Conservation (phyloP, 2,888 invertebrate genomes). For the Parasteatoda lunata region DNA sequence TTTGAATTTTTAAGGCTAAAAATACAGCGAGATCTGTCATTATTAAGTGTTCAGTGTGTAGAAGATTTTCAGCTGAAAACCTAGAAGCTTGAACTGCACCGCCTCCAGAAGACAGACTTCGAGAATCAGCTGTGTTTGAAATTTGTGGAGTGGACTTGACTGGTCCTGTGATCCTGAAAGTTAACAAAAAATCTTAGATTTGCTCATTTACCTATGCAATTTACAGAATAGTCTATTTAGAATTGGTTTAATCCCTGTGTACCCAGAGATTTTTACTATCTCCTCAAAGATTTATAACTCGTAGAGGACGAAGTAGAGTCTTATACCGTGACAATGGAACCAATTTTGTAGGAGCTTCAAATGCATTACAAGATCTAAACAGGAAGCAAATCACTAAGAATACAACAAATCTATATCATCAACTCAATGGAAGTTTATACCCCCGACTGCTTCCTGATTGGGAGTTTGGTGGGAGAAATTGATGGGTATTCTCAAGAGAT, state of each 20-base stretch:
- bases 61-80: constrained; percentile 18
- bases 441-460: background rate
- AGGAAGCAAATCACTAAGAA: background rate
- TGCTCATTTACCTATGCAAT: background rate
- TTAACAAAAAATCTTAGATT: background rate
- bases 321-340: background rate
- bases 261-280: background rate
- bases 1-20: constrained; percentile 25
- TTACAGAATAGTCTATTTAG: background rate
- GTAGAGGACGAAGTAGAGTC: background rate
- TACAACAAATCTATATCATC: background rate
- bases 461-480: background rate
- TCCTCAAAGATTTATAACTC: background rate
- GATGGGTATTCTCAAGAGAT: background rate
- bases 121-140: constrained; percentile 24
- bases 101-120: background rate
- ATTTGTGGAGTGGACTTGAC: background rate
- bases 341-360: background rate
- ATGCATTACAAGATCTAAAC: background rate
- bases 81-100: background rate
- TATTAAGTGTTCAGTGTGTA: constrained; percentile 7
- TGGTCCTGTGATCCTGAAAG: constrained; percentile 6
- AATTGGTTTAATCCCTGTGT: background rate
- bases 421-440: background rate
- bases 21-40: constrained; percentile 4